Conservation (phyloP, 2,888 invertebrate genomes). For the Netelia virgata region DNA sequence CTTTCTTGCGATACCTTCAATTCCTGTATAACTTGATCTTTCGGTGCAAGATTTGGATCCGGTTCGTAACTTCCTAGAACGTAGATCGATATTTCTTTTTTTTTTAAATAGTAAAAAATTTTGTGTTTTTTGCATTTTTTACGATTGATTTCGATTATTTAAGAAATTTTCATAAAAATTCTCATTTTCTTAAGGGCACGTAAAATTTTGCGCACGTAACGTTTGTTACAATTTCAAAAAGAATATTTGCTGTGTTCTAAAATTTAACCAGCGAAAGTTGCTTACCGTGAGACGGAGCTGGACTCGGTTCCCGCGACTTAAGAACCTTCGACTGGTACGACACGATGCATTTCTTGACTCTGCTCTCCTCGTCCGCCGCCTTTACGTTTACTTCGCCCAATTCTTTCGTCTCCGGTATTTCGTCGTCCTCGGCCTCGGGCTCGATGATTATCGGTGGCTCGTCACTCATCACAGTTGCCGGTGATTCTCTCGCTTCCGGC, state of each 20-base stretch:
- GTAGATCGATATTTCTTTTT: slow-evolving; percentile 45
- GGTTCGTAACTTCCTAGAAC: slow-evolving; percentile 83
- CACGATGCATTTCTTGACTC: slow-evolving; percentile 82
- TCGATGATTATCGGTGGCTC: slow-evolving; percentile 75
- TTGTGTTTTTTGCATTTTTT: neutral
- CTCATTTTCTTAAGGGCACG: neutral
- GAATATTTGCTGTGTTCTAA: slow-evolving; percentile 10
- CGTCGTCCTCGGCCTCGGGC: slow-evolving; percentile 75
- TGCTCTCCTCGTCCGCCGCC: slow-evolving; percentile 78
- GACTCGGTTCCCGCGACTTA: slow-evolving; percentile 79
- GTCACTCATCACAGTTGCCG: slow-evolving; percentile 68
- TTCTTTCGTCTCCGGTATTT: slow-evolving; percentile 77
- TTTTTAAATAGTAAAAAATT: neutral
- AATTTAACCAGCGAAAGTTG: slow-evolving; percentile 17
- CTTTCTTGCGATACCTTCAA: slow-evolving; percentile 79
- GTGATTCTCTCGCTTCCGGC: slow-evolving; percentile 62
- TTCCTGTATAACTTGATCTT: slow-evolving; percentile 84
- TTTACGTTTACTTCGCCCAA: slow-evolving; percentile 79
- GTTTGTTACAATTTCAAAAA: neutral
- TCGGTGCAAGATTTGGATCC: slow-evolving; percentile 81
- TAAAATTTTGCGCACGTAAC: neutral
- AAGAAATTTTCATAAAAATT: neutral
- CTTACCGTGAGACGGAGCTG: slow-evolving; percentile 80
- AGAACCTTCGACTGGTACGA: slow-evolving; percentile 82
- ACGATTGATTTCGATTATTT: neutral